Percentiles rank a stretch among this genome's conserved stretches.
Evolutionary conservation across 2,113 vertebrate species (phyloP).

Genomic region (human): GRCh38 chr3:24670001-24670500

Average conservation of each 20-base stretch:
- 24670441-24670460: neutral
- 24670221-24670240: conserved; percentile 54
- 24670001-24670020: neutral
- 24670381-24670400: neutral
- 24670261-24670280: neutral
- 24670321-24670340: neutral
- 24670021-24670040: neutral
- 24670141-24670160: neutral
- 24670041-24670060: neutral
- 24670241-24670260: conserved; percentile 43
- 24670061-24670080: neutral
- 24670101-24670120: neutral
- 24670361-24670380: neutral
- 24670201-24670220: conserved; percentile 7
- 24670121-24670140: neutral
- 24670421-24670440: neutral
- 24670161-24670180: neutral
- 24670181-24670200: neutral
- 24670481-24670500: neutral
- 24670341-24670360: neutral
- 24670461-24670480: neutral
- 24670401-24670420: neutral
- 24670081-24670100: neutral
- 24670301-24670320: neutral
- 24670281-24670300: neutral